phyloP scores from a whole-genome alignment of 2,113 vertebrate genomes.

The Aythya baeri region DNA sequence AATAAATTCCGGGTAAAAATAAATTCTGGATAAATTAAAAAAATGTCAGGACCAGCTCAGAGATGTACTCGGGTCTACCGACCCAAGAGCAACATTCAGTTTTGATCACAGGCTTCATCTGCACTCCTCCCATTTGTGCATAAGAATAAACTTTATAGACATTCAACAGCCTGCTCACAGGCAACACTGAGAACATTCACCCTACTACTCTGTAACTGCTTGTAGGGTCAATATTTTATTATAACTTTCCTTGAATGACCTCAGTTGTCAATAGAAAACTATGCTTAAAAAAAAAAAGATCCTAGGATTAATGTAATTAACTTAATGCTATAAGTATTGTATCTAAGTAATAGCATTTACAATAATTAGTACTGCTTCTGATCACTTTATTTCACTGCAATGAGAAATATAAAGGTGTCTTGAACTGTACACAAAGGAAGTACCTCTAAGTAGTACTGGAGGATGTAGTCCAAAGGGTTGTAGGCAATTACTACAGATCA shows the following conservation, averaged over 20 bases:
- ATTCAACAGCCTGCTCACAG: not conserved
- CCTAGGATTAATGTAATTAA: not conserved
- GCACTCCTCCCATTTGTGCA: not conserved
- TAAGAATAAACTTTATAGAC: not conserved
- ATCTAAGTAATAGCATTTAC: too few species aligned
- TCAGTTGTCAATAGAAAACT: not conserved
- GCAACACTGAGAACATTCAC: accelerated
- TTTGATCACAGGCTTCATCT: not conserved
- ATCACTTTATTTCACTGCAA: too few species aligned
- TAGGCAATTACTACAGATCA: not conserved
- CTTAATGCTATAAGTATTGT: too few species aligned
- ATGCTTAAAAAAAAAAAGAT: not conserved
- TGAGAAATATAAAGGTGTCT: too few species aligned
- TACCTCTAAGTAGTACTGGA: not conserved
- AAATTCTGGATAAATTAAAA: not conserved
- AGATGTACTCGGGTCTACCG: not conserved
- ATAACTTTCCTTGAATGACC: not conserved
- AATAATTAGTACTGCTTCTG: too few species aligned
- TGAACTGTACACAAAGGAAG: too few species aligned
- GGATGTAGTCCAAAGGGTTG: not conserved
- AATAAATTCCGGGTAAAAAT: not conserved
- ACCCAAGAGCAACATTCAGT: not conserved
- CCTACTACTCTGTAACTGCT: not conserved
- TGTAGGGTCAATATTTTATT: not conserved
- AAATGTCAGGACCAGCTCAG: not conserved